A percentile compares a stretch with the other conserved stretches of the same genome.
Conservation (phyloP, 2,888 invertebrate species). For the Salticus scenicus region DNA sequence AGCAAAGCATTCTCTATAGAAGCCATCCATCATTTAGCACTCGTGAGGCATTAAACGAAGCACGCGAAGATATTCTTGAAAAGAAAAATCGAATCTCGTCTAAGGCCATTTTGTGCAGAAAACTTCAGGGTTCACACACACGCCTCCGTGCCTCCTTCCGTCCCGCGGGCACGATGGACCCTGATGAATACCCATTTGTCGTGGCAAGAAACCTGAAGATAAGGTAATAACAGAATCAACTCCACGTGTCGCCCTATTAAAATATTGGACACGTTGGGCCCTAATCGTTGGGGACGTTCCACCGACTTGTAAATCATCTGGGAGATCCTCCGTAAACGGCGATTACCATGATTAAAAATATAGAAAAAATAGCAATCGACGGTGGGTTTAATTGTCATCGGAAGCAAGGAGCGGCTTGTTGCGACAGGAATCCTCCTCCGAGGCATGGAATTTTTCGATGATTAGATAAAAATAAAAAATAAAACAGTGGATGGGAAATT, state of each 20-base stretch:
- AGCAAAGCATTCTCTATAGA: neutral
- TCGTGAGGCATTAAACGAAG: neutral
- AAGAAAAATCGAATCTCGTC: neutral
- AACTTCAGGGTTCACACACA: neutral
- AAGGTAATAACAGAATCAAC: constrained; percentile 67
- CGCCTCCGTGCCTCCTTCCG: neutral
- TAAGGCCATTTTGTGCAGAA: neutral
- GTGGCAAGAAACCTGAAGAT: constrained; percentile 48
- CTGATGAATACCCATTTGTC: constrained; percentile 62
- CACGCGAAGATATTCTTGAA: neutral
- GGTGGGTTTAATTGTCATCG: constrained; percentile 60
- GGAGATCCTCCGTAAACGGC: constrained; percentile 38
- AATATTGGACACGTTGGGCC: constrained; percentile 59
- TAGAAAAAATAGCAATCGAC: constrained; percentile 27
- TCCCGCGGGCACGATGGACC: neutral
- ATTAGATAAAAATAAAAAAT: constrained; percentile 13
- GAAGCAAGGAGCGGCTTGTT: constrained; percentile 52
- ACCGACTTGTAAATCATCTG: constrained; percentile 59
- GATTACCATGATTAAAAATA: constrained; percentile 46
- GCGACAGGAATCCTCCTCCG: constrained; percentile 42
- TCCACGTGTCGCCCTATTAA: constrained; percentile 43
- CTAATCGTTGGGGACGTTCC: constrained; percentile 58
- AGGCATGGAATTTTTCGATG: constrained; percentile 37
- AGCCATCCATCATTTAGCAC: neutral
- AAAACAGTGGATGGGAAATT: constrained; percentile 1